phyloP scores from a whole-genome alignment of 1,140 invertebrate genomes.

The Pogonomyrmex barbatus region DNA sequence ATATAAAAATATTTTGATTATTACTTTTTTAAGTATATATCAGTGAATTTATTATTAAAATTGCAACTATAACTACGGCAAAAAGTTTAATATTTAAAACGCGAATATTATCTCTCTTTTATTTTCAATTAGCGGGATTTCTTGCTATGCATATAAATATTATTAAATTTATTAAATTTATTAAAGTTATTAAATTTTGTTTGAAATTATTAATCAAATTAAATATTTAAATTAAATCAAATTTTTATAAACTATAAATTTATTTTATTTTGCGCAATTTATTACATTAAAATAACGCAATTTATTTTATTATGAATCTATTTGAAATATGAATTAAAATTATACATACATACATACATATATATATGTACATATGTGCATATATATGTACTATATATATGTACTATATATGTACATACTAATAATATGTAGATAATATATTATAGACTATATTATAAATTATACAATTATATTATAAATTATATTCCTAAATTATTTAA shows the following conservation, averaged over 20 bases:
- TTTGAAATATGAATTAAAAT: background rate
- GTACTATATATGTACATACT: background rate
- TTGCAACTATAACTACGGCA: background rate
- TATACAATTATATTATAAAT: too few relatives aligned
- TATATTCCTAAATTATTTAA: background rate
- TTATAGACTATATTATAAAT: background rate
- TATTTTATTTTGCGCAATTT: background rate
- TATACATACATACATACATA: too few relatives aligned
- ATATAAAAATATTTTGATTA: constrained; percentile 68
- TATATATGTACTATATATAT: too few relatives aligned
- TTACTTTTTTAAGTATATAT: background rate
- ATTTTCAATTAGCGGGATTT: background rate
- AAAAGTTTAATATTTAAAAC: background rate
- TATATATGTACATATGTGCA: too few relatives aligned
- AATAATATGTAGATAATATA: background rate
- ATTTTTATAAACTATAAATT: background rate
- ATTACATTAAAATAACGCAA: background rate
- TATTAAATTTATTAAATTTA: background rate
- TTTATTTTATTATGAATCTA: background rate
- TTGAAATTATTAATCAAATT: background rate
- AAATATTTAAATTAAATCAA: background rate
- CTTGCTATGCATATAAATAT: background rate
- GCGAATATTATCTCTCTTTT: background rate
- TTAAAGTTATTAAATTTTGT: background rate
- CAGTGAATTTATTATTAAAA: background rate